Conservation (phyloP, 2,113 vertebrate genomes). For the Tyrannus savana region DNA sequence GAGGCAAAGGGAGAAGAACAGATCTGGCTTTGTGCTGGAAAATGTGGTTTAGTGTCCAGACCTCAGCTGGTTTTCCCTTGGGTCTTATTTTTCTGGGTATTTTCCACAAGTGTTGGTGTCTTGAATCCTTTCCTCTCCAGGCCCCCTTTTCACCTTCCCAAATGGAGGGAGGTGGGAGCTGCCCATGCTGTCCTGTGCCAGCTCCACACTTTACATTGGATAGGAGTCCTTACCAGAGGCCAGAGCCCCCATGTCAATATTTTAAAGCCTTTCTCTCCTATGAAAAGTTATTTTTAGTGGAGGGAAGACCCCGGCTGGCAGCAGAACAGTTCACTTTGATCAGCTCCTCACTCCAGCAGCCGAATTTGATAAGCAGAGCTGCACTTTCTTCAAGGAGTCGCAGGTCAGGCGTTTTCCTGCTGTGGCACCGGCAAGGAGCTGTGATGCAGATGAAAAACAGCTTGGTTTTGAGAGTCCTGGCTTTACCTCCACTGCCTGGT, state of each 20-base stretch:
- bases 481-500: neutral
- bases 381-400: neutral
- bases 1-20: neutral
- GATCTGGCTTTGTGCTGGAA: neutral
- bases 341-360: neutral
- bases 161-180: neutral
- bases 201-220: neutral
- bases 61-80: neutral
- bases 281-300: neutral
- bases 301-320: neutral
- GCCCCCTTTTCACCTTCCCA: neutral
- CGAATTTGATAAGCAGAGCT: neutral
- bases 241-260: neutral
- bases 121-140: neutral
- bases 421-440: neutral
- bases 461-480: neutral
- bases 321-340: neutral
- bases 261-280: neutral
- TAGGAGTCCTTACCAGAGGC: neutral
- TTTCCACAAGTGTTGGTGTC: neutral
- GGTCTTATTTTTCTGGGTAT: neutral
- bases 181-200: neutral
- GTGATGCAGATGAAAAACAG: accelerated
- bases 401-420: neutral
- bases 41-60: neutral